These are phyloP conservation scores for Tortricodes alternella DNA, from an alignment of 2,888 invertebrate genomes.

Conservation along the genomic window DNA sequence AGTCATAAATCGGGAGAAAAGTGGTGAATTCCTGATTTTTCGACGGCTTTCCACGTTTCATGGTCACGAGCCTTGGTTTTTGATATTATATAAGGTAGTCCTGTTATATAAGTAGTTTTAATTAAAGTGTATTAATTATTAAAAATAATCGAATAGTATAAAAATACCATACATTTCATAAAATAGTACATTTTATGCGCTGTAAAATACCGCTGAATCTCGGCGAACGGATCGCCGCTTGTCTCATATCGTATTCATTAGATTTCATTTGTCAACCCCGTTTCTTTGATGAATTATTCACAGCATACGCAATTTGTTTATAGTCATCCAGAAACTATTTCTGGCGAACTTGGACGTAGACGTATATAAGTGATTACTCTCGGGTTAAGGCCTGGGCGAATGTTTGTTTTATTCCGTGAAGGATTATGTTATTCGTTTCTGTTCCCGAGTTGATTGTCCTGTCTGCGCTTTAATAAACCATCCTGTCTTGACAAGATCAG, in stretches of 20 bases:
- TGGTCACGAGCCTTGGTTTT: too few species aligned
- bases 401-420: constrained; percentile 9
- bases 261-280: constrained; percentile 77
- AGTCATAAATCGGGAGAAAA: too few species aligned
- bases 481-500: constrained; percentile 6
- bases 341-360: constrained; percentile 49
- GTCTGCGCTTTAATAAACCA: constrained; percentile 24
- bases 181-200: neutral
- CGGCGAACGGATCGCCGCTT: constrained; percentile 45
- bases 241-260: constrained; percentile 78
- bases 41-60: too few species aligned
- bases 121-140: too few species aligned
- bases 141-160: too few species aligned
- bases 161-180: too few species aligned
- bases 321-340: constrained; percentile 60
- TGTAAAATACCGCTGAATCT: constrained; percentile 45
- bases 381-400: constrained; percentile 34
- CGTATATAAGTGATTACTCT: constrained; percentile 52
- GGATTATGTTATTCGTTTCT: constrained; percentile 10
- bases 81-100: too few species aligned
- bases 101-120: too few species aligned
- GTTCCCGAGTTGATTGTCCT: constrained; percentile 1
- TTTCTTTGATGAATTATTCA: constrained; percentile 78
- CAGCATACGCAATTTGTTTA: constrained; percentile 69
- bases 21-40: too few species aligned